These are phyloP conservation scores for Actinopyga echinites DNA, from an alignment of 53 echinoderm and acorn worm species.

Conservation along the genomic window DNA sequence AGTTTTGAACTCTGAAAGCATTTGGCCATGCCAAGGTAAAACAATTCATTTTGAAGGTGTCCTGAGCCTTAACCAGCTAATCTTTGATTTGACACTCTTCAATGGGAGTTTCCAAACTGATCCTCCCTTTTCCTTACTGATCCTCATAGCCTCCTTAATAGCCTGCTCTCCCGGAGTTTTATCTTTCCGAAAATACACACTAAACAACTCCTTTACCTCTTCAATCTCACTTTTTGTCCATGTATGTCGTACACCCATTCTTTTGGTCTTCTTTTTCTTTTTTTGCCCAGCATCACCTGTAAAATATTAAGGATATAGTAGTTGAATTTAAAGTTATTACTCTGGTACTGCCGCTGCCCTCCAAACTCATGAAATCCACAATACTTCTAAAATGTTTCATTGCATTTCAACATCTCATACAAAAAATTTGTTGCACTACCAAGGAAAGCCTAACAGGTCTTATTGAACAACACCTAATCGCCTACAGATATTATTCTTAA, in stretches of 20 bases:
- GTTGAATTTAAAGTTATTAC: no score
- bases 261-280: constrained; percentile 8
- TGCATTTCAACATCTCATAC: no score
- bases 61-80: constrained; percentile 28
- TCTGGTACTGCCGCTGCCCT: no score
- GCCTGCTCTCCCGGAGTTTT: constrained; percentile 16
- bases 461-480: no score
- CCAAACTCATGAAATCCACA: no score
- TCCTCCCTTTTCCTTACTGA: constrained; percentile 12
- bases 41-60: constrained; percentile 6
- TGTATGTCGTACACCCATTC: constrained; percentile 20
- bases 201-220: constrained; percentile 25
- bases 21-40: neutral
- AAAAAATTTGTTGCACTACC: no score
- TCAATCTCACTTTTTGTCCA: constrained; percentile 39
- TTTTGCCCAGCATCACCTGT: neutral
- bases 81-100: constrained; percentile 14
- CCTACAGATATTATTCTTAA: no score
- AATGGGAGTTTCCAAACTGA: constrained; percentile 6
- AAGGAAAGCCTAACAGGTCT: no score
- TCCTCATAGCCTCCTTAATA: neutral
- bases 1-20: no score
- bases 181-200: constrained; percentile 2
- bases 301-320: no score
- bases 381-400: no score